These are phyloP conservation scores for Eurytoma adleriae DNA, from an alignment of 2,888 invertebrate species.

Conservation along the genomic window DNA sequence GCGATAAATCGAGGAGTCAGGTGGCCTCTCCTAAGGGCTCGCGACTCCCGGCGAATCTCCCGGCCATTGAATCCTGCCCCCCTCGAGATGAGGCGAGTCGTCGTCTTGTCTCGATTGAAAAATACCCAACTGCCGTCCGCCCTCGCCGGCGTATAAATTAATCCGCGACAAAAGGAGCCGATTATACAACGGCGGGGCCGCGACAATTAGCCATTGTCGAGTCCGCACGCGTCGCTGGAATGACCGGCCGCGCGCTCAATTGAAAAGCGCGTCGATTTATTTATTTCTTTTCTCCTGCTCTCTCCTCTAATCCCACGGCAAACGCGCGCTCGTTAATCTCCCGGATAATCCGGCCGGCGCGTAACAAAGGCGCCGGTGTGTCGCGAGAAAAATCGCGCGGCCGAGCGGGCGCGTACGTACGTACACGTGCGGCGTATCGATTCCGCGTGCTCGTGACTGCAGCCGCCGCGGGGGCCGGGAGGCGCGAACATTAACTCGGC, in stretches of 20 bases:
- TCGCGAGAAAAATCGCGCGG: neutral
- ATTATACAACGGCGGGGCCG: neutral
- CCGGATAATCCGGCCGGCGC: constrained; percentile 31
- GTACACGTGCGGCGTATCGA: constrained; percentile 30
- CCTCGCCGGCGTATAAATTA: neutral
- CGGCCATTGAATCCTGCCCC: constrained; percentile 12
- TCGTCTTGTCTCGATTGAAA: constrained; percentile 38
- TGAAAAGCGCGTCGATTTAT: constrained; percentile 43
- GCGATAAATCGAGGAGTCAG: constrained; percentile 39
- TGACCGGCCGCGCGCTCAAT: constrained; percentile 25
- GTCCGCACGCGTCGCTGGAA: neutral
- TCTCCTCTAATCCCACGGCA: neutral
- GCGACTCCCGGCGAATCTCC: neutral
- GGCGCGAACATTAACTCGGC: neutral
- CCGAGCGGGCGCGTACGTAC: neutral
- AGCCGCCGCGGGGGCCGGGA: neutral
- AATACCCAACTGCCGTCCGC: constrained; percentile 3
- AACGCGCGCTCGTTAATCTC: constrained; percentile 38
- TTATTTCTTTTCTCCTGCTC: neutral
- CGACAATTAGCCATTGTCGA: constrained; percentile 37
- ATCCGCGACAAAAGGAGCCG: constrained; percentile 15
- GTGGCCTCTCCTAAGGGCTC: neutral
- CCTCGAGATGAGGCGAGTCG: constrained; percentile 3
- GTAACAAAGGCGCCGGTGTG: constrained; percentile 1
- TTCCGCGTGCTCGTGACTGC: constrained; percentile 50